Evolutionary conservation across 2,888 invertebrate species (phyloP).

Genomic region (Orthonychiurus folsomi): DNA sequence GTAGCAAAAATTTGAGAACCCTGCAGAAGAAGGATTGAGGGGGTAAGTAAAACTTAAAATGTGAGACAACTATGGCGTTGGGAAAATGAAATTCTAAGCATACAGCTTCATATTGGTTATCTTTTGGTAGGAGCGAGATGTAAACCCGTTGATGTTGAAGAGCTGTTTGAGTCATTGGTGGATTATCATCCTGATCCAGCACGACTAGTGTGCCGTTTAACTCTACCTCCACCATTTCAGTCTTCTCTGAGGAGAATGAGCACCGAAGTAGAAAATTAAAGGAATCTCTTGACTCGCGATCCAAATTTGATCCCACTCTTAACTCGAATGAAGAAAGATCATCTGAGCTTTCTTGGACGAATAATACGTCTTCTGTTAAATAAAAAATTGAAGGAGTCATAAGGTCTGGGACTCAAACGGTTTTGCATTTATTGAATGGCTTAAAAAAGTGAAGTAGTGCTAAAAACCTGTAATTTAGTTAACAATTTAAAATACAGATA

Average conservation of each 20-base stretch:
- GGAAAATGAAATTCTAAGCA: too few relatives aligned
- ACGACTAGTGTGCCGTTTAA: conserved; percentile 11
- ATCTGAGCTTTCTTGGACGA: conserved; percentile 12
- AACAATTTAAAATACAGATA: too few relatives aligned
- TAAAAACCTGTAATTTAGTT: not conserved
- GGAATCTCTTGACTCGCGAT: conserved; percentile 20
- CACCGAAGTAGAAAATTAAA: conserved; percentile 31
- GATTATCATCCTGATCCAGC: conserved; percentile 37
- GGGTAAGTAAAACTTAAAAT: too few relatives aligned
- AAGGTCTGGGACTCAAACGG: conserved; percentile 1
- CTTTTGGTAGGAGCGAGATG: conserved; percentile 10
- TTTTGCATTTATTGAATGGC: too few relatives aligned
- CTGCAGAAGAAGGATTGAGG: too few relatives aligned
- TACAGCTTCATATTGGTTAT: too few relatives aligned
- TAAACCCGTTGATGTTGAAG: not conserved
- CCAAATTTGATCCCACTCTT: not conserved
- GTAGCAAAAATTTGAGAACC: not conserved
- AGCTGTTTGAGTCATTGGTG: conserved; percentile 14
- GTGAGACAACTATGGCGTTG: too few relatives aligned
- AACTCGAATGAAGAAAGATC: conserved; percentile 4
- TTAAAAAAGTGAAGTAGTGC: too few relatives aligned
- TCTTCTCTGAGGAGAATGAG: conserved; percentile 12
- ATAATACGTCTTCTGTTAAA: conserved; percentile 18
- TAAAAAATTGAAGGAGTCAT: too few relatives aligned
- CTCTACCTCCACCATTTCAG: not conserved